phyloP scores from a whole-genome alignment of 1,140 invertebrate species.

The Bactericera cockerelli region DNA sequence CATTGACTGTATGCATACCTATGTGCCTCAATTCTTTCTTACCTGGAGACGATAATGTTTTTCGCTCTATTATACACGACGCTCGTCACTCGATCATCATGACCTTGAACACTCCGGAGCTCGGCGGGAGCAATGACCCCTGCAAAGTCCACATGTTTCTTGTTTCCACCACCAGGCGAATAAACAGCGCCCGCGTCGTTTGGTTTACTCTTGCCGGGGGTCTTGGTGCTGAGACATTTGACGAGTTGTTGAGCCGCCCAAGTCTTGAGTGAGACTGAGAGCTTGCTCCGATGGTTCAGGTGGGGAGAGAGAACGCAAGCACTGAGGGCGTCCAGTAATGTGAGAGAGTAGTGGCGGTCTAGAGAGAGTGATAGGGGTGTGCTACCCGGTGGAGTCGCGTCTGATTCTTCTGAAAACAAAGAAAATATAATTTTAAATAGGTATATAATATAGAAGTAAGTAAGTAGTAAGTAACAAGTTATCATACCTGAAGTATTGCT shows the following conservation, averaged over 20 bases:
- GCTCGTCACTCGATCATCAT: slow-evolving; percentile 35
- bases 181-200: background rate
- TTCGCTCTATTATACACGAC: slow-evolving; percentile 26
- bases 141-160: slow-evolving; percentile 31
- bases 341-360: slow-evolving; percentile 27
- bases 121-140: slow-evolving; percentile 29
- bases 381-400: slow-evolving; percentile 19
- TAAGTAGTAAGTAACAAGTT: too few species aligned
- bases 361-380: slow-evolving; percentile 23
- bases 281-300: slow-evolving; percentile 15
- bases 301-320: slow-evolving; percentile 40
- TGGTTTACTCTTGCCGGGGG: slow-evolving; percentile 14
- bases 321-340: slow-evolving; percentile 44
- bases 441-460: too few species aligned
- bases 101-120: slow-evolving; percentile 34
- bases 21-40: too few species aligned
- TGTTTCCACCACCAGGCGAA: slow-evolving; percentile 19
- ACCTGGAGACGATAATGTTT: slow-evolving; percentile 33
- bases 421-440: slow-evolving; percentile 10
- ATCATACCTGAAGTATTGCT: too few species aligned
- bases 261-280: slow-evolving; percentile 33
- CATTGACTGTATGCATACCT: too few species aligned
- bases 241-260: slow-evolving; percentile 45
- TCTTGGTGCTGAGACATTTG: slow-evolving; percentile 16
- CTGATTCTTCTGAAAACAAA: slow-evolving; percentile 16